phyloP scores from a whole-genome alignment of 2,797 vertebrate genomes.

The Cossypha niveicapilla region DNA sequence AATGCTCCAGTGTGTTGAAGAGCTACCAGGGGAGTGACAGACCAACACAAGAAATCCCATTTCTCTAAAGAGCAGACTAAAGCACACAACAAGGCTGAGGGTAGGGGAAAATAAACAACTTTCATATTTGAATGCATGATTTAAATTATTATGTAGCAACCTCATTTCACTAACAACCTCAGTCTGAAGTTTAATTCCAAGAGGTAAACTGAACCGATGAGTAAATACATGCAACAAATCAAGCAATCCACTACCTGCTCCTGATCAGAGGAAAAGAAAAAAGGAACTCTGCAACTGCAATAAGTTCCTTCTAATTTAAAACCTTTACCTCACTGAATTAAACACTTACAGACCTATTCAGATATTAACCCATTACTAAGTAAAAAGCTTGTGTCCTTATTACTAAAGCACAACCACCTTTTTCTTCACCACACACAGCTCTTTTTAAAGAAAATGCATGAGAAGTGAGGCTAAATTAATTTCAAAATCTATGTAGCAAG shows the following conservation, averaged over 20 bases:
- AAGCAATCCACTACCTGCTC: neutral
- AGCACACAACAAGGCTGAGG: neutral
- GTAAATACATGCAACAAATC: neutral
- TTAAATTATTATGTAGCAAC: neutral
- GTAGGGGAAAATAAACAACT: neutral
- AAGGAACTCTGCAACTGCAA: neutral
- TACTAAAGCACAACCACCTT: neutral
- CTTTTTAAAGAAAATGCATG: neutral
- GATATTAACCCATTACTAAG: neutral
- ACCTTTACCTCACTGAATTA: neutral
- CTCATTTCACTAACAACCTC: neutral
- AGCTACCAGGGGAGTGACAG: neutral
- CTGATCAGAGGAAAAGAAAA: neutral
- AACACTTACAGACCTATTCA: neutral
- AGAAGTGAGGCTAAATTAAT: neutral
- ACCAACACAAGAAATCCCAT: neutral
- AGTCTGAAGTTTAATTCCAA: neutral
- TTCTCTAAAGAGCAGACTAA: neutral
- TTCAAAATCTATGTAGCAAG: neutral
- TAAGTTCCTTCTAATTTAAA: neutral
- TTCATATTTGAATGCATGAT: neutral
- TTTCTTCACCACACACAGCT: neutral
- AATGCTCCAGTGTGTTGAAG: neutral
- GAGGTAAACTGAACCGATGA: neutral
- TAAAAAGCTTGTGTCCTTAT: neutral